Percentiles rank a stretch among this genome's conserved stretches.
Evolutionary conservation across 2,888 invertebrate genomes (phyloP).

Genomic region (Mythimna lalbum): DNA sequence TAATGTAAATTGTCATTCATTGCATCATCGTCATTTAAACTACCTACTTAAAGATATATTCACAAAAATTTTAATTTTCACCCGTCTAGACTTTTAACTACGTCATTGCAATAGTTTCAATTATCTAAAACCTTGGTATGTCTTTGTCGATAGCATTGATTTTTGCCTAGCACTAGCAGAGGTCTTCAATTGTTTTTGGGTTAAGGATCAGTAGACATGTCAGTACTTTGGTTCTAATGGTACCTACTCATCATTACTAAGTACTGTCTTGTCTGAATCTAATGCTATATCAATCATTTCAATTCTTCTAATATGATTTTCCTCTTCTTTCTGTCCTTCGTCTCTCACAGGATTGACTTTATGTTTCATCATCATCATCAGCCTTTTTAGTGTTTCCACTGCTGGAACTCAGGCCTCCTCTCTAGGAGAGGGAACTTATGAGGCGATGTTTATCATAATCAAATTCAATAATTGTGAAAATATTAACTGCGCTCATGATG

Average conservation of each 20-base stretch:
- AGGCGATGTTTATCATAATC: slow-evolving; percentile 17
- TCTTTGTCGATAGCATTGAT: neutral
- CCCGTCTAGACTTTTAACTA: neutral
- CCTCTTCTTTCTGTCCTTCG: neutral
- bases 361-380: too few species aligned
- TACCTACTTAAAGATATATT: too few species aligned
- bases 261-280: too few species aligned
- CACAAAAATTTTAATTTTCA: neutral
- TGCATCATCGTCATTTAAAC: neutral
- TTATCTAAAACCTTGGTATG: neutral
- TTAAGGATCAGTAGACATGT: neutral
- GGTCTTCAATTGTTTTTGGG: slow-evolving; percentile 9
- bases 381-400: too few species aligned
- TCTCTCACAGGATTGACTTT: neutral
- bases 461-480: slow-evolving; percentile 27
- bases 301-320: neutral
- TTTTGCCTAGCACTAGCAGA: neutral
- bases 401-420: too few species aligned
- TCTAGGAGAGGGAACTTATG: too few species aligned
- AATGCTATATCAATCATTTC: neutral
- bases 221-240: too few species aligned
- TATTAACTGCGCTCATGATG: slow-evolving; percentile 17
- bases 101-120: too few species aligned
- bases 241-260: too few species aligned
- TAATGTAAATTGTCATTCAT: neutral